Conservation (phyloP, 1,140 invertebrate species). For the roundworm (Caenorhabditis elegans) region DNA sequence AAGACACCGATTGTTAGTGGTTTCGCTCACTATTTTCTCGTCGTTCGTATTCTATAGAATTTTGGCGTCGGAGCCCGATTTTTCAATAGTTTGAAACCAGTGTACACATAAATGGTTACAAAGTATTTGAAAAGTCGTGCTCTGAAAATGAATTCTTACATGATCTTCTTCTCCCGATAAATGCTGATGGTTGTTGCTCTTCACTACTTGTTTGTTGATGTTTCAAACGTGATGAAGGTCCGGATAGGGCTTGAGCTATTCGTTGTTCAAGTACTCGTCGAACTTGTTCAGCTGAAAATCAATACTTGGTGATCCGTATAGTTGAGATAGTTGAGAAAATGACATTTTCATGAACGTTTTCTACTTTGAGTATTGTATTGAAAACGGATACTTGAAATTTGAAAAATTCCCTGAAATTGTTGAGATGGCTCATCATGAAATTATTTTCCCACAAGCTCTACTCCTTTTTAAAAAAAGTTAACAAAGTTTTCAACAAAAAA, state of each 20-base stretch:
- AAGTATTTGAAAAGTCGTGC: constrained; percentile 22
- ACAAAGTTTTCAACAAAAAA: no score
- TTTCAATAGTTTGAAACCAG: constrained; percentile 8
- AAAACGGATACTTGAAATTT: no score
- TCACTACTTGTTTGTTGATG: constrained; percentile 6
- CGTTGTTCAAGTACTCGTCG: neutral
- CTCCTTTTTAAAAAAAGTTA: no score
- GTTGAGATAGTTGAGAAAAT: no score
- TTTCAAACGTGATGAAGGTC: neutral
- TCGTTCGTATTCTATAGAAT: neutral
- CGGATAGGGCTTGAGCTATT: neutral
- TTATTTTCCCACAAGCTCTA: no score
- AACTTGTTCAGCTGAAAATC: neutral
- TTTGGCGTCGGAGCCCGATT: neutral
- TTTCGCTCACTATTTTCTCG: neutral
- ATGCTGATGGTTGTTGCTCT: neutral
- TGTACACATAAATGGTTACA: neutral
- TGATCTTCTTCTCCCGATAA: neutral
- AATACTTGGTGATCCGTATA: no score
- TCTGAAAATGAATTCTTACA: neutral
- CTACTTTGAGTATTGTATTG: no score
- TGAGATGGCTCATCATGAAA: no score
- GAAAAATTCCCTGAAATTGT: no score
- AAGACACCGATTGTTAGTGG: neutral
- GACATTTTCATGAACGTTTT: no score